Conservation (phyloP, 2,113 vertebrate species). For the Sinosuthora webbiana region DNA sequence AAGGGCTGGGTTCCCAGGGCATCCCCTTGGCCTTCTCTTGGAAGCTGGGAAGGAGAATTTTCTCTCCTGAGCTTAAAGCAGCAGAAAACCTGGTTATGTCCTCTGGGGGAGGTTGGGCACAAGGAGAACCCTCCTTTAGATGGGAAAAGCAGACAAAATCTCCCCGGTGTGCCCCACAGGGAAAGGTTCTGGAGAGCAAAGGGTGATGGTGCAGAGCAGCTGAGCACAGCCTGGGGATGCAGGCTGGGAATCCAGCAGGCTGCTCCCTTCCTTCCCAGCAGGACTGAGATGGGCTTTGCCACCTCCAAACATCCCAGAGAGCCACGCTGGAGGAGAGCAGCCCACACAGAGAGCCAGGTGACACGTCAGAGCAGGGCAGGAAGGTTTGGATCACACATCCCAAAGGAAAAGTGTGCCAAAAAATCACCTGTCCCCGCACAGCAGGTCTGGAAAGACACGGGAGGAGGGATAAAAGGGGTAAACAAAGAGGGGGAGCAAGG, state of each 20-base stretch:
- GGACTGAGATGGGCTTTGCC: neutral
- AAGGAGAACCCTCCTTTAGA: neutral
- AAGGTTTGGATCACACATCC: fast-evolving
- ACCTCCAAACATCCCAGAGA: fast-evolving
- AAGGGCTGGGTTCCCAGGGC: neutral
- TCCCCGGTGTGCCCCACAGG: neutral
- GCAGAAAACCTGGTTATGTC: neutral
- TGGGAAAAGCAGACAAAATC: neutral
- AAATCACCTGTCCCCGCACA: neutral
- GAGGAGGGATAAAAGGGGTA: neutral
- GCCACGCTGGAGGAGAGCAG: fast-evolving
- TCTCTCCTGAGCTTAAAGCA: neutral
- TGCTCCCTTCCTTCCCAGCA: neutral
- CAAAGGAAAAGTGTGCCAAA: neutral
- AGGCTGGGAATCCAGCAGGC: neutral
- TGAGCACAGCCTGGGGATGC: neutral
- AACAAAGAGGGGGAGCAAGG: neutral
- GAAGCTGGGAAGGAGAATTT: neutral
- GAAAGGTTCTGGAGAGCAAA: neutral
- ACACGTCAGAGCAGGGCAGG: fast-evolving
- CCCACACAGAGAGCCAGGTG: fast-evolving
- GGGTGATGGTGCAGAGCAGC: neutral
- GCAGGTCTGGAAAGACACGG: neutral
- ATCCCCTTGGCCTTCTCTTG: fast-evolving
- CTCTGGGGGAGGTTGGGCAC: neutral